A percentile compares a stretch with the other conserved stretches of the same genome.
These are phyloP conservation scores for Aramus guarauna DNA, from an alignment of 2,113 vertebrate genomes.

Conservation along the genomic window DNA sequence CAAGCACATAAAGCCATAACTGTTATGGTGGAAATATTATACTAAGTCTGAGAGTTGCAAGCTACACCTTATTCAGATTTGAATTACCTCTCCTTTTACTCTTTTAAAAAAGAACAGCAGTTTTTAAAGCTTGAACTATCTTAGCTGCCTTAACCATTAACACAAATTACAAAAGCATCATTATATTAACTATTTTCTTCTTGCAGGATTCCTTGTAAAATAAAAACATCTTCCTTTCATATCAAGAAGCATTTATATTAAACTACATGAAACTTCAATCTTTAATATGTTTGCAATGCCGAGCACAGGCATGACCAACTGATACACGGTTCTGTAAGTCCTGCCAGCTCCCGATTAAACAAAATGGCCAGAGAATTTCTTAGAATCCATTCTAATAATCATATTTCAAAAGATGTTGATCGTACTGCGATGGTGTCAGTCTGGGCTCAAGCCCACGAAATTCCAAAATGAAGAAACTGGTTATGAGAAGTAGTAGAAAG, in stretches of 20 bases:
- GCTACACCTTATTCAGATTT: background rate
- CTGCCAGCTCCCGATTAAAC: background rate
- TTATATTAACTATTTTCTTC: background rate
- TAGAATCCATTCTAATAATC: background rate
- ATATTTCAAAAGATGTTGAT: background rate
- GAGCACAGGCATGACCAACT: background rate
- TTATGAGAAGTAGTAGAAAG: background rate
- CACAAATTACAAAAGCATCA: background rate
- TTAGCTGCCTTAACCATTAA: background rate
- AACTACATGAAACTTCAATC: background rate
- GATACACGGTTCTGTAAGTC: background rate
- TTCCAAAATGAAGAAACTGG: background rate
- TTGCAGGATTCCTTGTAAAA: background rate
- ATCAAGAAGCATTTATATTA: background rate
- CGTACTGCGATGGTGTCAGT: fast-evolving
- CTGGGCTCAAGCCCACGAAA: background rate
- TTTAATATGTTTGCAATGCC: background rate
- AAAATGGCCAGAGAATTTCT: background rate
- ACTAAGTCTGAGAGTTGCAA: background rate
- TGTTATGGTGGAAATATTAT: background rate
- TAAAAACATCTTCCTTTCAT: background rate
- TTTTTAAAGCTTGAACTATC: background rate
- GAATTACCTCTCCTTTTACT: background rate
- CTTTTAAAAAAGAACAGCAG: background rate
- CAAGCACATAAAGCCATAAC: background rate